Conservation (phyloP, 1,140 invertebrate genomes). For the Ptiloglossa arizonensis region DNA sequence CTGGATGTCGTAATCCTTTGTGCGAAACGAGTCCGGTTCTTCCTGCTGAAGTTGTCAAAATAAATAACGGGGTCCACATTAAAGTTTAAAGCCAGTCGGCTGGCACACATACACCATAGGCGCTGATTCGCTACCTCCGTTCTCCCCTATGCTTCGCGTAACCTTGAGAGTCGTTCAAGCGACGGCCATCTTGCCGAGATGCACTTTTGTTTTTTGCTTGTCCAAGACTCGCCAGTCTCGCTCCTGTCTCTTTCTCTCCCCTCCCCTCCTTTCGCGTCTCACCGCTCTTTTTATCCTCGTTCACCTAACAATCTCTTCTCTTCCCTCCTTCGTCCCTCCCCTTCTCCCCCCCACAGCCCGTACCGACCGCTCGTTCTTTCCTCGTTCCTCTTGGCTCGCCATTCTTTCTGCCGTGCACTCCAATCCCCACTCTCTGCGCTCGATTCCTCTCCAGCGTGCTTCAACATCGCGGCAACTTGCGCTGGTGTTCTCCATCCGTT, state of each 20-base stretch:
- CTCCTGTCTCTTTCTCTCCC: conserved; percentile 36
- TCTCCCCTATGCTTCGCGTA: conserved; percentile 63
- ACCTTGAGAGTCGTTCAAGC: conserved; percentile 79
- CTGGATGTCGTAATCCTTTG: background rate
- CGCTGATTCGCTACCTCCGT: conserved; percentile 35
- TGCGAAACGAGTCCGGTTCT: background rate
- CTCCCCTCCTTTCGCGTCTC: conserved; percentile 23
- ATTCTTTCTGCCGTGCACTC: conserved; percentile 6
- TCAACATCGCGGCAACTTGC: conserved; percentile 40
- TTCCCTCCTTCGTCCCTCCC: conserved; percentile 19
- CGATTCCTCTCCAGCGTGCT: conserved; percentile 34
- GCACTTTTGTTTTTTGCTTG: conserved; percentile 79
- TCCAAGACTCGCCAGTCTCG: conserved; percentile 70
- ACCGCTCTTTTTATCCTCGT: conserved; percentile 31
- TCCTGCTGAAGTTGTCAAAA: conserved; percentile 26
- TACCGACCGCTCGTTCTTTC: conserved; percentile 11
- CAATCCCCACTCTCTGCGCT: conserved; percentile 28
- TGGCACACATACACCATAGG: conserved; percentile 54
- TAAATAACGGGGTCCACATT: conserved; percentile 41
- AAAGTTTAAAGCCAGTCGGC: conserved; percentile 35
- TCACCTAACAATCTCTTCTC: conserved; percentile 18
- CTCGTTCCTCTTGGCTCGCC: conserved; percentile 21
- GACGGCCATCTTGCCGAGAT: conserved; percentile 79
- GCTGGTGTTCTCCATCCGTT: conserved; percentile 75
- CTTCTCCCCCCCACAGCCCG: conserved; percentile 28